Base-by-base conservation (phyloP, 2,888 invertebrate genomes). In the Rhimphoctona megacephalus region DNA sequence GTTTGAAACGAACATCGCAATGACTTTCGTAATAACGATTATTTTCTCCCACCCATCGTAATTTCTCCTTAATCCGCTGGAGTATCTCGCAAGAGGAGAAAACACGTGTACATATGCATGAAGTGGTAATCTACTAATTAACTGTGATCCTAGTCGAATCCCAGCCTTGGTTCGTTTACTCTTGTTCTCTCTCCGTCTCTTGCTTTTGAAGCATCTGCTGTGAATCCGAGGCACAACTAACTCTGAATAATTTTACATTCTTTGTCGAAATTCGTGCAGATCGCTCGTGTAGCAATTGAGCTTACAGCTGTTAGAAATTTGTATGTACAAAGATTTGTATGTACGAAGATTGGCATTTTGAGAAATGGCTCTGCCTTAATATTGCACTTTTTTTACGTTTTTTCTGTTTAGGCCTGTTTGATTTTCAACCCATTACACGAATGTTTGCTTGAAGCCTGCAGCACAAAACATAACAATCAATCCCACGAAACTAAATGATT, bases 51-150 rank as follows among this genome's bases (percentile, higher is more conserved):
- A 25, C 39, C 39, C 7, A 36, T 49, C 22, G 67, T 52, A 33
- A 54, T 78, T 78, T 79, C 30, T n/a, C 43, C 61, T 33, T n/a
- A 67, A 80, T 70, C 61, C 67, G 52, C 11, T 67, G 66, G 33
- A 67, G 30, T 57, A 25, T 73, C 73, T 30, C 30, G n/a, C 43
- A 54, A 57, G 76, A 69, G 52, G 52, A 25, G 69, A 69, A 70
- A 69, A 66, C 61, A 70, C 70, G 70, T 77, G 77, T 46, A 64
- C 57, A 61, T 78, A 78, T 72, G 81, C 78, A 78, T 74, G 82
- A 79, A 73, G 49, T 39, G 67, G 78, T 82, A 82, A 85, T 85
- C 78, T 82, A 66, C 30, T 74, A 85, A 85, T 85, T 79, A 85
- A 54, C 73, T 14, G 66, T 74, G 49, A 76, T 69, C 67, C 78